Base-by-base conservation (phyloP, 2,888 invertebrate genomes). In the Aphidoletes aphidimyza region DNA sequence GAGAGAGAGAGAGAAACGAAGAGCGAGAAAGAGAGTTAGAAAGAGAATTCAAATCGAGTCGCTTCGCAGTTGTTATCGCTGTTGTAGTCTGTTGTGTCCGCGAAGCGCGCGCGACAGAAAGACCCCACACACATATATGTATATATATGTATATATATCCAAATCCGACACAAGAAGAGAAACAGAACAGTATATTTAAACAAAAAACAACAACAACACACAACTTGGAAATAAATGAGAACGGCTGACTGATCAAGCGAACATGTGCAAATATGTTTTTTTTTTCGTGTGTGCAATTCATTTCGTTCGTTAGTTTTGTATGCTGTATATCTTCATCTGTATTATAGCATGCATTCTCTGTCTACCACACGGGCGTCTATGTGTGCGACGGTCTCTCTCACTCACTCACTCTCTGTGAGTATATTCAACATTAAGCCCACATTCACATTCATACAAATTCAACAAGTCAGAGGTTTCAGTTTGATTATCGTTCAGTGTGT, bases 391-490 rank as follows among this genome's bases (percentile, higher is more conserved):
- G 30, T 69, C 69, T 69, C n/a, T 69, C 54, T 14, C 69, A 11
- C 34, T 30, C 69, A 14, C 30, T 11, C 26, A 11, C 11, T 22
- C 2, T 22, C 8, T 69, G 69, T 69, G 69, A 30, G 26, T 17
- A 30, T 69, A 5, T 54, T n/a, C n/a, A n/a, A n/a, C n/a, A n/a
- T n/a, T n/a, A n/a, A n/a, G 22, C 5, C 11, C 30, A 30, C 69
- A 69, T 42, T 42, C 69, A 69, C 19, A 54, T 69, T 69, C 30
- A 69, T 14, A 54, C n/a, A 19, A 17, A 49, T 69, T 69, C 69
- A 69, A 69, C 69, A 69, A 69, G 69, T 69, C 69, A 69, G 69
- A 69, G 34, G 42, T 30, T 69, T 69, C 11, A 30, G 69, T 30
- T 26, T 34, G 69, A 69, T 54, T 54, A n/a, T 54, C 26, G 54